Evolutionary conservation across 2,888 invertebrate species (phyloP), one percentile per base, ranked within the genome.

Genomic region (Archips xylosteana): DNA sequence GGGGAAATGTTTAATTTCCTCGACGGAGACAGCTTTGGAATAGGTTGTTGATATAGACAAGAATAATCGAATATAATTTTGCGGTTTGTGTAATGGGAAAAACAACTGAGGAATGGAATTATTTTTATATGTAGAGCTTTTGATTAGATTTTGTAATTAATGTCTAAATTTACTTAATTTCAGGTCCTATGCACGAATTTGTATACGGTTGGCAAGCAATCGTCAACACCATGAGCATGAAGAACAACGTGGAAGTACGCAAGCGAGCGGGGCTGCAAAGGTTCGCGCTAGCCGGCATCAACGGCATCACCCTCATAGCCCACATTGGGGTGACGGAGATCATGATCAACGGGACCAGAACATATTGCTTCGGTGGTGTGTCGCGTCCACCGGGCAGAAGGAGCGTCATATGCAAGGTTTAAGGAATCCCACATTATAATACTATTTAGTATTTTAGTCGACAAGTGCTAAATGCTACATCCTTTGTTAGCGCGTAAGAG

Each of bases 211-310:
- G 93, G 94, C 94, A 94, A 83, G 91, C 94, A 39, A 92, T 94
- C 76, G 92, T 93, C n/a, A 94, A 94, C 78, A 93, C 94, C 2
- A 93, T 94, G 93, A 93, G 93, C 71, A 92, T 92, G 93, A 94
- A 94, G 80, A 94, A 94, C 75, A 94, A 94, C 78, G 94, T 94
- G 0, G 94, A 94, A 76, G 93, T 94, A 34, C 90, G 94, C 69
- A 94, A 94, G 80, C 87, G 94, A 1, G 94, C 94, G 15, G 94
- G 94, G 0, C 81, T 94, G 23, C 94, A 94, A 78, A 88, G 93
- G 12, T 94, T 94, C 71, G 94, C 94, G 0, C 81, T 94, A 32
- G 94, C 94, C 1, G 94, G 94, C n/a, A 93, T 94, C 76, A 93
- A 93, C 76, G 94, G 94, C 5, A 92, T 94, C 75, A 89, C 93